Base-by-base conservation (phyloP, 53 echinoderm and acorn worm species). In the Antedon mediterranea region DNA sequence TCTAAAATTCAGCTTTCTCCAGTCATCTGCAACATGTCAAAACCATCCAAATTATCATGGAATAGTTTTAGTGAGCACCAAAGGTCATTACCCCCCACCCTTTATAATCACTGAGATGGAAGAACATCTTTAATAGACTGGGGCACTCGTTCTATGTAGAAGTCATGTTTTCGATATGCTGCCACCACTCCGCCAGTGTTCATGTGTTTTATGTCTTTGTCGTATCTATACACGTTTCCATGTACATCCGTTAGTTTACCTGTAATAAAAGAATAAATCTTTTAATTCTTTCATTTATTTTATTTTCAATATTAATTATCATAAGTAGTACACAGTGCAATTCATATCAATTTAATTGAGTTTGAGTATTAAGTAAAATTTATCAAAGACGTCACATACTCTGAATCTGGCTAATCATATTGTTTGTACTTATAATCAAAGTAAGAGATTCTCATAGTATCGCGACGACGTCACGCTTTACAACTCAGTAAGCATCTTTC, bases 161-260 rank as follows among this genome's bases (percentile, higher is more conserved):
- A 92, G 20, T 93, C 88, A 77, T 98, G 98, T 30, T 85, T 80
- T 31, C 85, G 79, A 77, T 88, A 90, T 11, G 98, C 89, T 26
- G 98, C 98, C 43, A 98, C 84, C 43, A 93, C 92, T 32, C 98
- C 92, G 32, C 90, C 92, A 23, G 88, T 92, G 83, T 98, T 98
- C 78, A 74, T 79, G 76, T 90, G 85, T 78, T 90, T 90, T 28
- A 98, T 85, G 76, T 98, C 92, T 43, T 98, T 98, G 71, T 92
- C 84, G 70, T 92, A 98, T 33, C 75, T 33, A 72, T 92, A 90
- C 32, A 37, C 72, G 75, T 88, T 85, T 76, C 92, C 92, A 83
- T 98, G 98, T 43, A 92, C 89, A 83, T 87, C 86, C 0, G 97
- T 95, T 73, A 95, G 73, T 73, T 78, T 80, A 33, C 97, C 97